These are phyloP conservation scores for Anarrhichthys ocellatus DNA, from an alignment of 2,113 vertebrate species.

Conservation along the genomic window DNA sequence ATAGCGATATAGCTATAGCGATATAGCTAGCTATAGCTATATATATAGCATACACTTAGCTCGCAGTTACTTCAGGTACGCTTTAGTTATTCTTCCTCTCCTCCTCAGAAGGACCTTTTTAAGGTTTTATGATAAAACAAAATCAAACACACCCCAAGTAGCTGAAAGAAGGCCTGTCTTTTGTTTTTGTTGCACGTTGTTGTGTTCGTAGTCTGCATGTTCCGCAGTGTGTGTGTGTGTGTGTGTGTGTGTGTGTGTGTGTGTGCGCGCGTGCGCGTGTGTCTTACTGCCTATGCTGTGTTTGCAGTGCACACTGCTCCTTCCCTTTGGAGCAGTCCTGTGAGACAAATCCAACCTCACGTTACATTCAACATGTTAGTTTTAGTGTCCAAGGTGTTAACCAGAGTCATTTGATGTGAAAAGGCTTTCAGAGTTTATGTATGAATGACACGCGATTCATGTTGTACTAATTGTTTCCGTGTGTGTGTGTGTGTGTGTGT, in stretches of 20 bases:
- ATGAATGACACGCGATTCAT: background rate
- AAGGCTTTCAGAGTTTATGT: conserved; percentile 6
- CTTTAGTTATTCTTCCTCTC: conserved; percentile 19
- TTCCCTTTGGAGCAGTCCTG: conserved; percentile 51
- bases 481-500: conserved; percentile 11
- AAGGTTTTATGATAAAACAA: background rate
- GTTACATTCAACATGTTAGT: conserved; percentile 23
- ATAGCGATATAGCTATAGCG: too few species aligned
- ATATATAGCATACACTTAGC: too few species aligned
- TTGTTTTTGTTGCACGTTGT: conserved; percentile 34
- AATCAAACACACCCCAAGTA: conserved; percentile 38
- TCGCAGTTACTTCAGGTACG: conserved; percentile 35
- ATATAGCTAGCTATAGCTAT: too few species aligned
- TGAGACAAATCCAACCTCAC: conserved; percentile 45
- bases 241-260: conserved; percentile 29
- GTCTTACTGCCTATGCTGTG: conserved; percentile 47
- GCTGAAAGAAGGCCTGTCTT: conserved; percentile 6
- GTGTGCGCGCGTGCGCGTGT: conserved; percentile 41
- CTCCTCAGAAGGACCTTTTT: background rate
- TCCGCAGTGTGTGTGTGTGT: conserved; percentile 18
- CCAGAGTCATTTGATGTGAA: conserved; percentile 5
- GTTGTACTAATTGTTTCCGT: conserved; percentile 35
- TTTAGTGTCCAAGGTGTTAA: conserved; percentile 21
- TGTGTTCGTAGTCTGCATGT: conserved; percentile 69
- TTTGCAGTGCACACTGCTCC: conserved; percentile 70